Evolutionary conservation across 2,113 vertebrate species (phyloP).

Genomic region (Rhineura floridana): DNA sequence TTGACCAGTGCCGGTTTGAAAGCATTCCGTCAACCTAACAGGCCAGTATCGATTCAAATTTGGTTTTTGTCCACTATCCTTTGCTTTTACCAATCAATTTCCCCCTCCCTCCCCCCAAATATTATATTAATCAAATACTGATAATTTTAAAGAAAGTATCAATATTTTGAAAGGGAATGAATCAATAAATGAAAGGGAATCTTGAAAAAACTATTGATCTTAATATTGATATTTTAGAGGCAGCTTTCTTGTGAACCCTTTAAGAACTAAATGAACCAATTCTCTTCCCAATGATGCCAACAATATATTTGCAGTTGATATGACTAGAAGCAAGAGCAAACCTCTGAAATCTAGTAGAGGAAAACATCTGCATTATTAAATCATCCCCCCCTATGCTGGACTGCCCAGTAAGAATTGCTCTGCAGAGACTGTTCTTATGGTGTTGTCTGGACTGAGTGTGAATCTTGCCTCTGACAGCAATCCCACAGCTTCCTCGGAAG

Average conservation of each 20-base stretch:
- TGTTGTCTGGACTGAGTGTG: slow-evolving; percentile 45
- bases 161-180: too few species aligned
- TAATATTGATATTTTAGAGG: too few species aligned
- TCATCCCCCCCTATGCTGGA: neutral
- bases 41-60: too few species aligned
- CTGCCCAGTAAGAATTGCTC: neutral
- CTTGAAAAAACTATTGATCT: too few species aligned
- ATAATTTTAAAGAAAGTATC: too few species aligned
- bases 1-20: too few species aligned
- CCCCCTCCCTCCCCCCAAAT: too few species aligned
- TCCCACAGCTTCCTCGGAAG: slow-evolving; percentile 64
- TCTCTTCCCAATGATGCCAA: neutral
- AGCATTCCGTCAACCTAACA: too few species aligned
- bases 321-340: slow-evolving; percentile 43
- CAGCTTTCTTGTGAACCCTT: slow-evolving; percentile 21
- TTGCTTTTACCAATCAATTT: too few species aligned
- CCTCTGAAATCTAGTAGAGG: slow-evolving; percentile 45
- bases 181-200: too few species aligned
- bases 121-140: too few species aligned
- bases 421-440: accelerated
- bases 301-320: slow-evolving; percentile 18
- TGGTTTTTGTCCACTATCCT: too few species aligned
- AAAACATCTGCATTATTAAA: slow-evolving; percentile 69
- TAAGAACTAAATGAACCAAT: slow-evolving; percentile 33
- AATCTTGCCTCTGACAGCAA: slow-evolving; percentile 37